phyloP scores from a whole-genome alignment of 2,888 invertebrate species.

The Apodemia duryi region DNA sequence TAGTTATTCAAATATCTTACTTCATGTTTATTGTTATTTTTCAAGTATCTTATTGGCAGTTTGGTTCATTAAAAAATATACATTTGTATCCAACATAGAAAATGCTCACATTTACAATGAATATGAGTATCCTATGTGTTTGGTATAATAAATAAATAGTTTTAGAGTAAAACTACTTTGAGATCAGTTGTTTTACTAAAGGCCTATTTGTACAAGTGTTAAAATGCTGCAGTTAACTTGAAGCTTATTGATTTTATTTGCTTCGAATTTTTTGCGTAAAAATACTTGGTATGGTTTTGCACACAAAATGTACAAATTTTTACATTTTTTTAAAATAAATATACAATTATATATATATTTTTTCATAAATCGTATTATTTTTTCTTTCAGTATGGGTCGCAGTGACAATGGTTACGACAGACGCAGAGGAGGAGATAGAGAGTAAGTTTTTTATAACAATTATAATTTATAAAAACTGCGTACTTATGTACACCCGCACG shows the following conservation, averaged over 20 bases:
- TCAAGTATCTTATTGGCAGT: no score
- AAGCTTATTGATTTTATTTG: no score
- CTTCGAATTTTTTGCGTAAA: no score
- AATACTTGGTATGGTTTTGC: no score
- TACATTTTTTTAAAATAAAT: no score
- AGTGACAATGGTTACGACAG: conserved; percentile 75
- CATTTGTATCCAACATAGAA: conserved; percentile 42
- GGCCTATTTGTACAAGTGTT: conserved; percentile 59
- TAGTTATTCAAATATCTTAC: no score
- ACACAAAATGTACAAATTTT: no score
- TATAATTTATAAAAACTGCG: no score
- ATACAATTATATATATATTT: no score
- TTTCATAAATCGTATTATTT: background rate
- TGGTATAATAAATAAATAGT: conserved; percentile 57
- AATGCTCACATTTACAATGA: conserved; percentile 35
- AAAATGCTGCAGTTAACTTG: background rate
- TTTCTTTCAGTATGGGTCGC: conserved; percentile 53
- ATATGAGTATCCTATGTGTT: conserved; percentile 40
- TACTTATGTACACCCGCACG: no score
- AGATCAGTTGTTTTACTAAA: conserved; percentile 56
- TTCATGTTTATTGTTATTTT: no score
- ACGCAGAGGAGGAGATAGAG: conserved; percentile 66
- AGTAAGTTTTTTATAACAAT: conserved; percentile 62
- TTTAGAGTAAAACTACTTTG: conserved; percentile 54
- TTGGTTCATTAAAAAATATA: no score